Percentiles rank a stretch among this genome's conserved stretches.
Conservation (phyloP, 2,888 invertebrate genomes). For the Agrochola litura region DNA sequence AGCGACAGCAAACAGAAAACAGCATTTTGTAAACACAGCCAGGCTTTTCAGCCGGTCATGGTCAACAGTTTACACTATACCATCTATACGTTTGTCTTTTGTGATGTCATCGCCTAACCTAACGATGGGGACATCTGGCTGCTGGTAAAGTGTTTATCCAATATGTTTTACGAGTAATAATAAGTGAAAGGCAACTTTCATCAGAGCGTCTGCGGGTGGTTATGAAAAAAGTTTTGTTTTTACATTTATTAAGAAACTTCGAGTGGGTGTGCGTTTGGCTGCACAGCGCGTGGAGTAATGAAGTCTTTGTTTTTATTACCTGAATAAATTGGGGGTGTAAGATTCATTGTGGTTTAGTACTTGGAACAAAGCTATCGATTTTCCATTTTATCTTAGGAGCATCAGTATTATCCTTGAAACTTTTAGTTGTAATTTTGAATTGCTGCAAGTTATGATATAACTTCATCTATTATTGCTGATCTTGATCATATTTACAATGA, state of each 20-base stretch:
- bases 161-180: slow-evolving; percentile 73
- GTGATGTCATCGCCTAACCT: slow-evolving; percentile 39
- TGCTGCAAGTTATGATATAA: neutral
- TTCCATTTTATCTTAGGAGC: slow-evolving; percentile 2
- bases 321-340: slow-evolving; percentile 27
- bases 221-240: slow-evolving; percentile 79
- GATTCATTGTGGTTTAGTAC: slow-evolving; percentile 14
- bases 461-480: neutral
- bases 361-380: slow-evolving; percentile 21
- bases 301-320: slow-evolving; percentile 46
- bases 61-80: slow-evolving; percentile 12
- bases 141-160: slow-evolving; percentile 54
- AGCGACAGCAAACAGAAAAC: slow-evolving; percentile 30
- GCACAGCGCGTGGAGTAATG: slow-evolving; percentile 31
- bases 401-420: neutral
- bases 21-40: slow-evolving; percentile 46
- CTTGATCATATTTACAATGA: neutral
- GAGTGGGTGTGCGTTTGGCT: slow-evolving; percentile 29
- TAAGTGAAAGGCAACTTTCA: slow-evolving; percentile 68
- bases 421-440: slow-evolving; percentile 6
- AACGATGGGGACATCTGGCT: slow-evolving; percentile 56
- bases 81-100: slow-evolving; percentile 9
- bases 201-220: slow-evolving; percentile 62
- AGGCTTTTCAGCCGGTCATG: slow-evolving; percentile 41
- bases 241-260: slow-evolving; percentile 64